A percentile compares a stretch with the other conserved stretches of the same genome.
phyloP scores from a whole-genome alignment of 2,888 invertebrate species.

The Heliconius cydno region DNA sequence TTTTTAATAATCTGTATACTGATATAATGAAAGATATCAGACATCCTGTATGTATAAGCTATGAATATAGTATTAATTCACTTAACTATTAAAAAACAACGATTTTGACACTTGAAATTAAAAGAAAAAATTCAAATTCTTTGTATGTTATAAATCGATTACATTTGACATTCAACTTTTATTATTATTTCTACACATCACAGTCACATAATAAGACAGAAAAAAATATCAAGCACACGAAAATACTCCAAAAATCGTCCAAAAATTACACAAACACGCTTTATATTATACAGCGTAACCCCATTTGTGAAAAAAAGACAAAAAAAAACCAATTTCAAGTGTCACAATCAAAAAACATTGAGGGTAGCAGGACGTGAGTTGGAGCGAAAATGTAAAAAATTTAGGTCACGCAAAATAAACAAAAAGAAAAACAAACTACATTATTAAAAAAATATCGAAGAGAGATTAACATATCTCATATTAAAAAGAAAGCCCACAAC shows the following conservation, averaged over 20 bases:
- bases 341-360: slow-evolving; percentile 7
- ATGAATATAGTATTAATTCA: slow-evolving; percentile 7
- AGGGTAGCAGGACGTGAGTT: slow-evolving; percentile 8
- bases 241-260: not conserved
- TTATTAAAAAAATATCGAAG: not conserved
- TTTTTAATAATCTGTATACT: slow-evolving; percentile 2
- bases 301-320: not conserved
- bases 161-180: not conserved
- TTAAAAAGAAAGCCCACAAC: not conserved
- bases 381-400: not conserved
- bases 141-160: not conserved
- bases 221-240: not conserved
- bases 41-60: not conserved
- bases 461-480: not conserved
- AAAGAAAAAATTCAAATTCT: not conserved
- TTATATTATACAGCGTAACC: not conserved
- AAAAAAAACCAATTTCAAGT: not conserved
- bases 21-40: not conserved
- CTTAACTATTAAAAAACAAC: slow-evolving; percentile 6
- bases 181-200: not conserved
- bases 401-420: not conserved
- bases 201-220: not conserved
- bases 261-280: slow-evolving; percentile 3
- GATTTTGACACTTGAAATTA: slow-evolving; percentile 20
- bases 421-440: not conserved